Conservation (phyloP, 1,140 invertebrate species). For the Oryctes rhinoceros region DNA sequence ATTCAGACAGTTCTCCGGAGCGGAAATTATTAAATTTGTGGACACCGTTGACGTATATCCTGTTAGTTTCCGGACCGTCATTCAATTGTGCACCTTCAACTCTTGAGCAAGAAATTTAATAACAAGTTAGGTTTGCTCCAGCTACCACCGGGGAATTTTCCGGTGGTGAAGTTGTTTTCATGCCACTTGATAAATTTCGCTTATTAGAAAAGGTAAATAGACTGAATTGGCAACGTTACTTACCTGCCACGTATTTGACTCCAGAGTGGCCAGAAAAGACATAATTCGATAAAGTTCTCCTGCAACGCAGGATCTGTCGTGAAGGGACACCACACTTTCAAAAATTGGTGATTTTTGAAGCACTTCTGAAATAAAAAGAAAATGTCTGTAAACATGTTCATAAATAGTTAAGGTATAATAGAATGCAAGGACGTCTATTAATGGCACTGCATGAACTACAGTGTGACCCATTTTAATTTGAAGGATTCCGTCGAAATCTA, state of each 20-base stretch:
- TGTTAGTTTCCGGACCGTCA: conserved; percentile 43
- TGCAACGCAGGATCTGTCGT: conserved; percentile 37
- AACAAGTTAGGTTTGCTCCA: conserved; percentile 6
- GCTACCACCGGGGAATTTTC: neutral
- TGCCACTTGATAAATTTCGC: too few species aligned
- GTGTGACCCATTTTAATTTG: too few species aligned
- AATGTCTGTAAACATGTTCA: too few species aligned
- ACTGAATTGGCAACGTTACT: conserved; percentile 45
- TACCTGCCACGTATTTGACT: conserved; percentile 64
- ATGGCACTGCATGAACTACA: too few species aligned
- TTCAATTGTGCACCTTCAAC: conserved; percentile 31
- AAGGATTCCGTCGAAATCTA: too few species aligned
- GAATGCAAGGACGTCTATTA: too few species aligned
- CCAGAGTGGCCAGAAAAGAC: conserved; percentile 63
- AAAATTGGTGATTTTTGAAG: neutral
- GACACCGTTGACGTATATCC: conserved; percentile 43
- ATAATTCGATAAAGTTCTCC: conserved; percentile 49
- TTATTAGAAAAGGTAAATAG: too few species aligned
- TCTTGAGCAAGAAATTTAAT: conserved; percentile 37
- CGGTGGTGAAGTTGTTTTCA: too few species aligned
- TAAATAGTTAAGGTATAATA: too few species aligned
- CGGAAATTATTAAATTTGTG: conserved; percentile 44
- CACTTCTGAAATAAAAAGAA: conserved; percentile 20
- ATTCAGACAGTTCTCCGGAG: conserved; percentile 23
- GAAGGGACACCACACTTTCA: conserved; percentile 13